Evolutionary conservation across 2,113 vertebrate species (phyloP), one percentile per base, ranked within the genome.

Genomic region (Platycercus adscitus): DNA sequence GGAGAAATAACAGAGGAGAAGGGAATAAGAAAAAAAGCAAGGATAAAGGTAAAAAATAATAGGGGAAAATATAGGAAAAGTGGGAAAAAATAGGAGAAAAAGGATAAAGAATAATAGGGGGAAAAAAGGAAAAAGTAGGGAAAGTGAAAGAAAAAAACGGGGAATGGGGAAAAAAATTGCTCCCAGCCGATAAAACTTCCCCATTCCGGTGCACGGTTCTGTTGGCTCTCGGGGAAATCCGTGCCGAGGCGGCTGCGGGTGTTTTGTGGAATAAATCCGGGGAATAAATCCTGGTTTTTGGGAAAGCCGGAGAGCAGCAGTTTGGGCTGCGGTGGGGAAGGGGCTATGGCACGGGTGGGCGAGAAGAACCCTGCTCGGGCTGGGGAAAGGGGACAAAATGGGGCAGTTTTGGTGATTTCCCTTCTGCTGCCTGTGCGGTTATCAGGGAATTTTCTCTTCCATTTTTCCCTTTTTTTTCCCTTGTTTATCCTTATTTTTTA

Each of bases 381-480:
- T 50, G 53, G 60, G 24, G 52, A 58, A 78, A 31, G 26, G 15
- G 15, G 24, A 13, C 37, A 4, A 39, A 83, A 64, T 7, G 6
- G 24, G 3, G 15, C 9, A 31, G 11, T 75, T 89, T 53, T 17
- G 25, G 31, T 5, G 7, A 10, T 82, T 88, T 35, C 24, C 19
- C 72, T 26, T 15, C 20, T 10, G 7, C 39, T 68, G 29, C 29
- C 61, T 26, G 8, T 70, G 43, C 26, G 11, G 14, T 23, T 28
- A 7, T 13, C 2, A 3, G 29, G 26, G 11, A 2, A 18, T 29
- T 14, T 8, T 11, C 9, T 15, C 13, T 19, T 26, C 56, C 56
- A 58, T 7, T 26, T 21, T 17, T 1, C 6, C 5, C 0, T 8
- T 2, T 7, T 23, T 16, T 2, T 4, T 1, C 6, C 0, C 8